A percentile compares a stretch with the other conserved stretches of the same genome.
phyloP scores from a whole-genome alignment of 2,888 invertebrate genomes.

The Notocelia uddmanniana region DNA sequence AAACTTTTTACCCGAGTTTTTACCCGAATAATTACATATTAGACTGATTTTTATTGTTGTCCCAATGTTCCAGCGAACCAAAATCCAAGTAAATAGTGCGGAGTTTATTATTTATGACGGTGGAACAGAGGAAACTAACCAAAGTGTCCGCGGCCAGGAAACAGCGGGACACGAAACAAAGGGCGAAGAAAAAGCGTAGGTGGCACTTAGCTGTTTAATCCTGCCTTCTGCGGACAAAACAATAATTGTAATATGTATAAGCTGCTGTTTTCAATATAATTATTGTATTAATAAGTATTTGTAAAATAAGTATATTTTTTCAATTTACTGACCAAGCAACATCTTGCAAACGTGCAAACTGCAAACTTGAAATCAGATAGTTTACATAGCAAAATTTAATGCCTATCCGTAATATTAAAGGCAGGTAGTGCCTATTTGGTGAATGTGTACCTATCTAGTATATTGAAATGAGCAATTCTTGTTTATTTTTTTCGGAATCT shows the following conservation, averaged over 20 bases:
- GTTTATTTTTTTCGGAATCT: too few species aligned
- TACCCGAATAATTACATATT: not conserved
- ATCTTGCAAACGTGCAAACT: too few species aligned
- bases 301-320: too few species aligned
- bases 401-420: too few species aligned
- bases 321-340: too few species aligned
- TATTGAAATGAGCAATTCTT: too few species aligned
- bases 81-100: constrained; percentile 44
- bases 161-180: constrained; percentile 80
- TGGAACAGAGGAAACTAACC: constrained; percentile 83
- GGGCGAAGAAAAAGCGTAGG: constrained; percentile 78
- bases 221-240: constrained; percentile 18
- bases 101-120: constrained; percentile 82
- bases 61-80: constrained; percentile 17
- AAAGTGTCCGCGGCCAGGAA: constrained; percentile 83
- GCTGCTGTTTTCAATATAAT: not conserved
- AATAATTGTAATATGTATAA: not conserved
- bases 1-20: not conserved
- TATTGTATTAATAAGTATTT: not conserved
- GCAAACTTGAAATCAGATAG: too few species aligned
- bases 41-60: not conserved
- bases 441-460: too few species aligned
- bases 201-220: constrained; percentile 37
- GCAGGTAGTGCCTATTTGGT: too few species aligned
- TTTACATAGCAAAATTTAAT: too few species aligned